Evolutionary conservation across 2,797 vertebrate species (phyloP).

Genomic region (Rhyacichthys aspro): DNA sequence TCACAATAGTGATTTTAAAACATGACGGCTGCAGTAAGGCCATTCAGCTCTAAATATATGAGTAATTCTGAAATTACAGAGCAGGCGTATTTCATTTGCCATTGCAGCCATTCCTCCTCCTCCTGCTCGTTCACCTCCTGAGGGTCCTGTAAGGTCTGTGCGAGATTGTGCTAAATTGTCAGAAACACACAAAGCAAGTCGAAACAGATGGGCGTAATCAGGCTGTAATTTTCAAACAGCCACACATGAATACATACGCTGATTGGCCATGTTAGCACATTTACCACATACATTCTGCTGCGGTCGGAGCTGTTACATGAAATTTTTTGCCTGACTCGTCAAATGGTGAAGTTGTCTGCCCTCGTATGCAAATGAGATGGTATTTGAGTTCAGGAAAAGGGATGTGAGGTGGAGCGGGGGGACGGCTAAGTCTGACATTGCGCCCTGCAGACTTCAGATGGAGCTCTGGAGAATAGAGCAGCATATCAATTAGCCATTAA

Average conservation of each 20-base stretch:
- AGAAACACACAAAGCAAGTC: conserved; percentile 52
- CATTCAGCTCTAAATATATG: conserved; percentile 53
- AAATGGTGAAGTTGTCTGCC: conserved; percentile 32
- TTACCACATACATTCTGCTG: conserved; percentile 7
- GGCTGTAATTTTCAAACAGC: conserved; percentile 56
- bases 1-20: conserved; percentile 53
- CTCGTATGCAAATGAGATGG: conserved; percentile 45
- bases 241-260: conserved; percentile 41
- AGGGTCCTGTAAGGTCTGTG: conserved; percentile 35
- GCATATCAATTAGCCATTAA: conserved; percentile 81
- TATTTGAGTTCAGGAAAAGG: conserved; percentile 20
- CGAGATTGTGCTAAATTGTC: conserved; percentile 49
- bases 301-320: conserved; percentile 25
- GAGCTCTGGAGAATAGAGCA: conserved; percentile 65
- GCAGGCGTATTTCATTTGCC: conserved; percentile 40
- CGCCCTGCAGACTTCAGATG: conserved; percentile 65
- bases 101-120: conserved; percentile 2
- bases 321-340: conserved; percentile 37
- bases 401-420: conserved; percentile 23
- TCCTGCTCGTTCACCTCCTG: conserved; percentile 6
- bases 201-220: conserved; percentile 69
- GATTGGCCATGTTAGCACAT: conserved; percentile 23
- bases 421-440: conserved; percentile 62
- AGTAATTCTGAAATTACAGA: conserved; percentile 68
- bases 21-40: conserved; percentile 35